These are phyloP conservation scores for Neodon shergylaensis DNA, from an alignment of 2,113 vertebrate species.

Conservation along the genomic window DNA sequence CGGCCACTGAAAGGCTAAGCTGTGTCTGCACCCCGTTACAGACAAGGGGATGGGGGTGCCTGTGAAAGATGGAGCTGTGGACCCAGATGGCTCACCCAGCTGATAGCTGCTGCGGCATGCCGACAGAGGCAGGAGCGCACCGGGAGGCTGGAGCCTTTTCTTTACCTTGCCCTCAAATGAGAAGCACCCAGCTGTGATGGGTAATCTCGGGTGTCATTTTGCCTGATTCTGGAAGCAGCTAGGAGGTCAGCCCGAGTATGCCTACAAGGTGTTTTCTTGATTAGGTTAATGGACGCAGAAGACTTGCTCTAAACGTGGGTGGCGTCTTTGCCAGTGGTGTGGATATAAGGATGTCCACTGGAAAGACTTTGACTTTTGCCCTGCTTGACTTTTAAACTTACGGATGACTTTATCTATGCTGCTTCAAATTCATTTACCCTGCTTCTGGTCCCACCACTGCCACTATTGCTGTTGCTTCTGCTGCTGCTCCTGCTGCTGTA, in stretches of 20 bases:
- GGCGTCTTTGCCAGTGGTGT: background rate
- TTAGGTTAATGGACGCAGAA: background rate
- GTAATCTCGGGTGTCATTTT: background rate
- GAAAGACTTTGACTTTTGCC: too few species aligned
- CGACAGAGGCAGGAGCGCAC: too few species aligned
- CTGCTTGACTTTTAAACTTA: background rate
- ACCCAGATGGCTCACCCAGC: too few species aligned
- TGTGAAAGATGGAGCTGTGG: background rate
- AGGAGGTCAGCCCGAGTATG: background rate
- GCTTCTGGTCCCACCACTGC: background rate
- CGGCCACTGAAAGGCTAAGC: too few species aligned
- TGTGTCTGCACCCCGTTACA: background rate
- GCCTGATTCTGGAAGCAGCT: background rate
- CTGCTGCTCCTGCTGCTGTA: too few species aligned
- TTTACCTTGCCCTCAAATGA: background rate
- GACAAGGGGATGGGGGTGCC: background rate
- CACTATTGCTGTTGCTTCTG: too few species aligned
- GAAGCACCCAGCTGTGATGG: background rate
- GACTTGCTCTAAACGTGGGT: background rate
- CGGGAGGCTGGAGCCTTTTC: background rate
- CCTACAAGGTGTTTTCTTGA: background rate
- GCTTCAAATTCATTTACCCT: background rate
- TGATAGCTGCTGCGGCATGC: background rate
- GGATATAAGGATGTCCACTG: background rate
- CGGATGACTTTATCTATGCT: background rate